Evolutionary conservation across 2,797 vertebrate genomes (phyloP).

Genomic region (Phylloscopus collybita): DNA sequence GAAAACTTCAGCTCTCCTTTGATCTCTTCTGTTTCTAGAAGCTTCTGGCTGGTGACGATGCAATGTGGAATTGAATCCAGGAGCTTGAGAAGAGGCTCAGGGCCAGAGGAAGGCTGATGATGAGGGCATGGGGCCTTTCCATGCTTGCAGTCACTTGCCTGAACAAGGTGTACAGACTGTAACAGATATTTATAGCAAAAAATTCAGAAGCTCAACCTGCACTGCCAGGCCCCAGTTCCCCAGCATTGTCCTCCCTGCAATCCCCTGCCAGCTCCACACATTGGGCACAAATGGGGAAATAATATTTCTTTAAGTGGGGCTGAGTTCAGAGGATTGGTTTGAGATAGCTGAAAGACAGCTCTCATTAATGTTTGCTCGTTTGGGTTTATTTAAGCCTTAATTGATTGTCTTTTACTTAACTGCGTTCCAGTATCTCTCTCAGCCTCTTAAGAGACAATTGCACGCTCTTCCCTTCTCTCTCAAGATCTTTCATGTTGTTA

Average conservation of each 20-base stretch:
- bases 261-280: fast-evolving
- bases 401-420: constrained; percentile 49
- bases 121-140: not conserved
- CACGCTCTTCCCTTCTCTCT: not conserved
- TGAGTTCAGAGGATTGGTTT: constrained; percentile 48
- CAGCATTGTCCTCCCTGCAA: not conserved
- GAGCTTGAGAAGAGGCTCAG: not conserved
- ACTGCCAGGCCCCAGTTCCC: not conserved
- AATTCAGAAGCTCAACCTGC: fast-evolving
- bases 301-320: constrained; percentile 1
- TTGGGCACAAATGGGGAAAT: not conserved
- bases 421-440: not conserved
- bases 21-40: not conserved
- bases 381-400: constrained; percentile 62
- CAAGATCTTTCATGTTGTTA: not conserved
- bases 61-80: not conserved
- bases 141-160: fast-evolving
- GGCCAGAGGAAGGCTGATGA: not conserved
- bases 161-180: fast-evolving
- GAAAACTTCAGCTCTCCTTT: not conserved
- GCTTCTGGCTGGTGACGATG: not conserved
- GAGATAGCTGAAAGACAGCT: not conserved
- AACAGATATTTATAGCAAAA: not conserved
- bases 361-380: constrained; percentile 44
- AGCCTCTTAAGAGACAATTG: not conserved